A percentile compares a stretch with the other conserved stretches of the same genome.
phyloP scores from a whole-genome alignment of 2,888 invertebrate species.

The Ormyrus labotus region DNA sequence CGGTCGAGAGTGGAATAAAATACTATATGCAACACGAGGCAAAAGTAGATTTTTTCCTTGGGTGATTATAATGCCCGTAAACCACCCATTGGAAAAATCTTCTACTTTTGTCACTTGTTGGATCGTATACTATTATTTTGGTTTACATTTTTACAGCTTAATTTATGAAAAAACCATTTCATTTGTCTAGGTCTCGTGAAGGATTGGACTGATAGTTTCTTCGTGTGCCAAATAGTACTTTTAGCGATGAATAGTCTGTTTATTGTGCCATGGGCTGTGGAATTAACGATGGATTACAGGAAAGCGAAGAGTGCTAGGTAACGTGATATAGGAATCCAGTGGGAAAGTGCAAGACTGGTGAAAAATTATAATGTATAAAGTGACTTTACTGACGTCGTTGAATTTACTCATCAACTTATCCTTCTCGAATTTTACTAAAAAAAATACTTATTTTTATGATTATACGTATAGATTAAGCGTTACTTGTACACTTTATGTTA shows the following conservation, averaged over 20 bases:
- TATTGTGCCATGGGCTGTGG: conserved; percentile 83
- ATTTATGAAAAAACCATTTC: too few relatives aligned
- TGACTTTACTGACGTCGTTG: conserved; percentile 23
- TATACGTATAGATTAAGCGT: conserved; percentile 32
- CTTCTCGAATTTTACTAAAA: conserved; percentile 43
- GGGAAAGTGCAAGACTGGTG: conserved; percentile 30
- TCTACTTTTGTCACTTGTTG: too few relatives aligned
- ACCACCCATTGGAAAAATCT: too few relatives aligned
- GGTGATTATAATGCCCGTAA: too few relatives aligned
- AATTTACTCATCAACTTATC: conserved; percentile 44
- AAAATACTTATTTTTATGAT: conserved; percentile 45
- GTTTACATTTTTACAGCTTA: too few relatives aligned
- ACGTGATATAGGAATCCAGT: conserved; percentile 6
- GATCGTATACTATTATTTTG: too few relatives aligned
- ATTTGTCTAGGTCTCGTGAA: conserved; percentile 78
- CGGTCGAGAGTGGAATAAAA: too few relatives aligned
- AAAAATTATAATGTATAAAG: conserved; percentile 23
- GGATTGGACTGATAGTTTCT: conserved; percentile 81
- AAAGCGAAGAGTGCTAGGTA: conserved; percentile 36
- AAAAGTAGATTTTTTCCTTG: too few relatives aligned
- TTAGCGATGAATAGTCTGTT: conserved; percentile 82
- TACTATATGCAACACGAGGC: too few relatives aligned
- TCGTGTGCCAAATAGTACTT: conserved; percentile 82
- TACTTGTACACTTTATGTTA: conserved; percentile 32
- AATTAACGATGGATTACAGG: conserved; percentile 66